phyloP scores from a whole-genome alignment of 2,888 invertebrate species.

The Synergus japonicus region DNA sequence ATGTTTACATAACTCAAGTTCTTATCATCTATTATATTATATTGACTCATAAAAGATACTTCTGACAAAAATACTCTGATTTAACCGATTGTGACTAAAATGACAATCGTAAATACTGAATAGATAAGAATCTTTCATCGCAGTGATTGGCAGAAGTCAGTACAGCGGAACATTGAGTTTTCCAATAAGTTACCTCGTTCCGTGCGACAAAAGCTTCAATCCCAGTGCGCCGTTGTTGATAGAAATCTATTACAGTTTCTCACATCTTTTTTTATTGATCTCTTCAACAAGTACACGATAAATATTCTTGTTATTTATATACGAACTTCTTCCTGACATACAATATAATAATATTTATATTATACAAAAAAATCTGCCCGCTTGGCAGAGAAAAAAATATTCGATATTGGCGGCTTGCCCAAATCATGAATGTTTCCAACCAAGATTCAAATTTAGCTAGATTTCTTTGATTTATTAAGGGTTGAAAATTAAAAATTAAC shows the following conservation, averaged over 20 bases:
- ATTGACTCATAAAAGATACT: background rate
- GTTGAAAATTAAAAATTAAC: background rate
- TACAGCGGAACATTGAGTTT: constrained; percentile 50
- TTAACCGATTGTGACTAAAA: constrained; percentile 18
- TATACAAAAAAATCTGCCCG: no score
- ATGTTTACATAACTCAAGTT: background rate
- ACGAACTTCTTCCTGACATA: no score
- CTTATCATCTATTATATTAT: background rate
- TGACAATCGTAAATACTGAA: constrained; percentile 34
- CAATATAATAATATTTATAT: no score
- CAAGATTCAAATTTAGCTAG: no score
- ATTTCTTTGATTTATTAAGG: no score
- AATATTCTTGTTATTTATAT: no score
- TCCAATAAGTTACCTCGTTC: constrained; percentile 51
- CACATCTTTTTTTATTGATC: no score
- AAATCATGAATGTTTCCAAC: no score
- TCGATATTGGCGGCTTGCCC: no score
- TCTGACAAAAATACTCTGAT: background rate
- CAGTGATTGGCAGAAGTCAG: constrained; percentile 22
- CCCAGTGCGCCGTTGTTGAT: background rate
- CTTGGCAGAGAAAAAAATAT: no score
- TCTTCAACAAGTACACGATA: background rate
- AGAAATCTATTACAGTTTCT: no score
- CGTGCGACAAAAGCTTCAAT: constrained; percentile 46
- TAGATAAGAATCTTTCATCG: constrained; percentile 33